These are phyloP conservation scores for Drosophila gaucha DNA, from an alignment of 2,888 invertebrate genomes.

Conservation along the genomic window DNA sequence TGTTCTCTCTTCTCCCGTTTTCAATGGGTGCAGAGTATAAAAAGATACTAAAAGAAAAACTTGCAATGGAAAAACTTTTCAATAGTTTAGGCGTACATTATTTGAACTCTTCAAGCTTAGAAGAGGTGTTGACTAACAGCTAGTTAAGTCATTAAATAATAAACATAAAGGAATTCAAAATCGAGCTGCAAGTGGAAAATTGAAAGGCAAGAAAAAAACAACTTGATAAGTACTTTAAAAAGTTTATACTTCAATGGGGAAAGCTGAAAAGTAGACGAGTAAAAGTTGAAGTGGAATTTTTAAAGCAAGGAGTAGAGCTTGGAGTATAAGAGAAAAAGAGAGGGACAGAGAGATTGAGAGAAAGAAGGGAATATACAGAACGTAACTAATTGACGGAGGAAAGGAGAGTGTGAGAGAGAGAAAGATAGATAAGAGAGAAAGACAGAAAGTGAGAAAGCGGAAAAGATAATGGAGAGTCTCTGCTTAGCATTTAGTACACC, in stretches of 20 bases:
- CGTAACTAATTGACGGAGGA: too few species aligned
- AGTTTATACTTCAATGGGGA: background rate
- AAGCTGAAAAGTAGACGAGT: background rate
- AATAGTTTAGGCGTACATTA: constrained; percentile 39
- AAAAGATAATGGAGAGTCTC: too few species aligned
- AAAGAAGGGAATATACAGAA: too few species aligned
- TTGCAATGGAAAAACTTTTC: constrained; percentile 44
- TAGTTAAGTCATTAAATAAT: constrained; percentile 68
- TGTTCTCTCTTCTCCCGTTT: background rate
- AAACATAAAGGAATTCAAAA: constrained; percentile 29
- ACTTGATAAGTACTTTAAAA: background rate
- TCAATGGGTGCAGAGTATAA: background rate
- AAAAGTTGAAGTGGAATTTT: background rate
- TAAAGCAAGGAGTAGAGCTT: background rate
- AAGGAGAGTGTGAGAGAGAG: background rate
- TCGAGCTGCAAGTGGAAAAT: constrained; percentile 13
- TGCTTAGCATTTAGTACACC: too few species aligned
- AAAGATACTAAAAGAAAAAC: constrained; percentile 11
- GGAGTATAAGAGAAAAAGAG: background rate
- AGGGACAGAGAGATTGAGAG: background rate
- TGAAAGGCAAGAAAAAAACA: background rate
- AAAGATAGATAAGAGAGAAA: background rate
- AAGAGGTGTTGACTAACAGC: constrained; percentile 59
- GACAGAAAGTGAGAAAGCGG: background rate
- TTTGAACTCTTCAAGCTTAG: constrained; percentile 55